Evolutionary conservation across 2,113 vertebrate species (phyloP), one percentile per base, ranked within the genome.

Genomic region (Triplophysa dalaica): DNA sequence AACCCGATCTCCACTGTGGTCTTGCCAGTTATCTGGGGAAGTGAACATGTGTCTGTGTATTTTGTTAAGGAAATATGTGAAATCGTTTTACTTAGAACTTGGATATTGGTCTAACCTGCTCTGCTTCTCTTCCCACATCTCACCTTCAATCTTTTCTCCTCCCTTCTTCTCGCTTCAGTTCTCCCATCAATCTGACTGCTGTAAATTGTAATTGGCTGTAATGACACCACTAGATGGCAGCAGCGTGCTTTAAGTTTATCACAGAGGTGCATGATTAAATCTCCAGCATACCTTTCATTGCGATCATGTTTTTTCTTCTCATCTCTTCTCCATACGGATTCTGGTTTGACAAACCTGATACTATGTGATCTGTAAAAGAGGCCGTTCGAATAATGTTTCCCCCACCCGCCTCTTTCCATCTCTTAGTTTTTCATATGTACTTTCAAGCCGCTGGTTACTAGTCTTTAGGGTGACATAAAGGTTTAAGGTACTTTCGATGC

Each of bases 381-480:
- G 58, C 19, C 50, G 41, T 61, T 61, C 41, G 61, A 62, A 38
- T 41, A 76, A 52, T 26, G 45, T 63, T 54, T 29, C 48, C 45
- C 52, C 58, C 61, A 54, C 29, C 33, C n/a, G 82, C 77, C 41
- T 52, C 22, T 75, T 74, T 72, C 63, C 63, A 74, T 84, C 75
- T 65, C 66, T 75, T 63, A 63, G 62, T 70, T 82, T 84, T 83
- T 81, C 75, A 79, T 78, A 75, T 65, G 58, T 75, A 79, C 77
- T 78, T 77, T 89, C 85, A 84, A 76, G 6, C 80, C 60, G 22
- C 60, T 54, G 79, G 70, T 85, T 76, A 85, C 52, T 67, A 76
- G 75, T 78, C 82, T 85, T 81, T 50, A 16, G 84, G 84, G 81
- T 66, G 70, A 75, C 9, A 74, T 83, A 41, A 81, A 79, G 70